Percentiles rank a stretch among this genome's conserved stretches.
These are phyloP conservation scores for Acrocephalus arundinaceus DNA, from an alignment of 2,113 vertebrate species.

Conservation along the genomic window DNA sequence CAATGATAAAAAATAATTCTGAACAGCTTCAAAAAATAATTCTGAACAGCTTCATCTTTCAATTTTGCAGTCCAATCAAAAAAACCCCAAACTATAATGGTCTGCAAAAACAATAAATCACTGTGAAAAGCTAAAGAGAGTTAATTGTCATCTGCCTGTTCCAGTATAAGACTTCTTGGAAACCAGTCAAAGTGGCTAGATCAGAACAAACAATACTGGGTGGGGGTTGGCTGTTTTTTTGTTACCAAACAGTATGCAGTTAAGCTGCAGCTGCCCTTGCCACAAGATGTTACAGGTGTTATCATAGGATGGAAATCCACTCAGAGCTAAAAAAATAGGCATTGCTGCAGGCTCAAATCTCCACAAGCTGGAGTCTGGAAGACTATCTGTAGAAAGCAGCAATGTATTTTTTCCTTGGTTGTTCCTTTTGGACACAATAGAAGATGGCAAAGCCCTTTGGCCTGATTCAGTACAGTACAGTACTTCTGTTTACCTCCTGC, in stretches of 20 bases:
- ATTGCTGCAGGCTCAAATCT: background rate
- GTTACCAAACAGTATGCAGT: background rate
- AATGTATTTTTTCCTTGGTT: background rate
- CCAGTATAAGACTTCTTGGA: background rate
- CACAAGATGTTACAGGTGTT: background rate
- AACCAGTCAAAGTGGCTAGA: background rate
- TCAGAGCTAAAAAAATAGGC: background rate
- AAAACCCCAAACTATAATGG: background rate
- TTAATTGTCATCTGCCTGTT: background rate
- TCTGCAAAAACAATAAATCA: background rate
- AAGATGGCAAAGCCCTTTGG: background rate
- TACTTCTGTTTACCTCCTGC: background rate
- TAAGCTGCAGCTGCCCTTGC: background rate
- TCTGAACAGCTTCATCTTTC: background rate
- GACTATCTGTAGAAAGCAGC: background rate
- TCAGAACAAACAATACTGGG: background rate
- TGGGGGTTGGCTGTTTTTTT: background rate
- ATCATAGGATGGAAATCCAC: background rate
- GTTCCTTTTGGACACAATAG: background rate
- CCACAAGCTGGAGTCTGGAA: background rate
- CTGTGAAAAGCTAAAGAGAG: background rate
- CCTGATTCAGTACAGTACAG: background rate
- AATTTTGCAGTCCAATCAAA: background rate
- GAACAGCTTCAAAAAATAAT: background rate
- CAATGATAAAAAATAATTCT: background rate